Base-by-base conservation (phyloP, 2,888 invertebrate species). In the Mythimna impura region DNA sequence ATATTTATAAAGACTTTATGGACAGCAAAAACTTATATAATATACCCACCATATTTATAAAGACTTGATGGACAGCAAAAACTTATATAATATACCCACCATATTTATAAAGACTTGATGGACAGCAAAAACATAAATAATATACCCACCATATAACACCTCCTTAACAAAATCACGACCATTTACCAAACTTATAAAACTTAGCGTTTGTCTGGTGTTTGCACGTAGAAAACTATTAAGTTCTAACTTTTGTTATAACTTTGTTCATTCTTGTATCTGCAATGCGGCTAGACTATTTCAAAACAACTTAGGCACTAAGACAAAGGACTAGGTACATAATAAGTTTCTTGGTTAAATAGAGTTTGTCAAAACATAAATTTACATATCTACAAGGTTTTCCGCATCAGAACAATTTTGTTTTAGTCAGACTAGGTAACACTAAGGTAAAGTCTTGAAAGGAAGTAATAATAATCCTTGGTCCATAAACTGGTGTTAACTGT, bases 221-320 rank as follows among this genome's bases (percentile, higher is more conserved):
- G 52, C 62, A 66, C 65, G 82, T 81, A 60, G 6, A 54, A 8
- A 54, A 78, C 71, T 30, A 12, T 63, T 58, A n/a, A 58, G 73
- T 60, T 60, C 64, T 30, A 67, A 72, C 30, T 79, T 64, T 58
- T 12, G 71, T 36, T 78, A 58, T 50, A 61, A 58, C 40, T 80
- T 55, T 47, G 47, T 66, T 68, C 20, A 57, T 72, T 68, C 22
- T 60, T 66, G 52, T 71, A 81, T 81, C 81, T 83, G 81, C 81
- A 83, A 75, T 81, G 81, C 80, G 80, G 73, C 22, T 66, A 57
- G 25, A 54, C 62, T 57, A n/a, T 36, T 66, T 8, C 34, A 14
- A 25, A 14, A 50, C 47, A 9, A 40, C 66, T 50, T 54, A 9
- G 30, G 25, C 17, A 47, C 12, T 64, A 47, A 54, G 12, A 47